A percentile compares a stretch with the other conserved stretches of the same genome.
Evolutionary conservation across 2,888 invertebrate genomes (phyloP).

Genomic region (Cantharis lateralis): DNA sequence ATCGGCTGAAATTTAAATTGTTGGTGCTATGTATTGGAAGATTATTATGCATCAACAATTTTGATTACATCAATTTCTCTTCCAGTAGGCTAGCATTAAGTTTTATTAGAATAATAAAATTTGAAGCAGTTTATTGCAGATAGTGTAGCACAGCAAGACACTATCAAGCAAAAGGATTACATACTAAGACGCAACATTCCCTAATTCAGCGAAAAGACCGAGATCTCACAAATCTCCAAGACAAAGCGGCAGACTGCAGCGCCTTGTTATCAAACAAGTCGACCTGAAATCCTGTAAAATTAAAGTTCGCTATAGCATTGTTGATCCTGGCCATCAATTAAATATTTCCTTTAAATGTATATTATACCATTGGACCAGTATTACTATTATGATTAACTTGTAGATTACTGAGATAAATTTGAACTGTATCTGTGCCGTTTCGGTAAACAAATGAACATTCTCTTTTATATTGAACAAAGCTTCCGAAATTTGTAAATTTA

Average conservation of each 20-base stretch:
- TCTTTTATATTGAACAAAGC: too few relatives aligned
- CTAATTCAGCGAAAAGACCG: constrained; percentile 35
- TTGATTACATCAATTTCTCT: neutral
- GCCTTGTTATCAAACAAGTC: constrained; percentile 45
- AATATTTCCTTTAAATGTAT: neutral
- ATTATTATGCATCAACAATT: neutral
- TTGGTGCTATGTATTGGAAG: neutral
- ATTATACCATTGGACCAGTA: neutral
- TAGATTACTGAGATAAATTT: neutral
- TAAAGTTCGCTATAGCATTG: constrained; percentile 38
- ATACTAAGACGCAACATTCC: constrained; percentile 34
- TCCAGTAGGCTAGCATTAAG: neutral
- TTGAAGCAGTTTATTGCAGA: constrained; percentile 23
- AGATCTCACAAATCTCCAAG: constrained; percentile 38
- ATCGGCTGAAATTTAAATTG: neutral
- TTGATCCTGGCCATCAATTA: neutral
- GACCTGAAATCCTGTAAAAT: constrained; percentile 44
- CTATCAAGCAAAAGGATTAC: constrained; percentile 36
- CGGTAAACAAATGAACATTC: neutral
- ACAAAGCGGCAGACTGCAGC: constrained; percentile 38
- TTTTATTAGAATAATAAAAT: constrained; percentile 2
- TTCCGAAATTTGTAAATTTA: too few relatives aligned
- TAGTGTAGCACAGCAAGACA: constrained; percentile 33
- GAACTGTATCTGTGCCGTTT: neutral
- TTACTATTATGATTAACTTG: neutral